These are phyloP conservation scores for Notarius lentiginosus DNA, from an alignment of 2,113 vertebrate species.

Conservation along the genomic window DNA sequence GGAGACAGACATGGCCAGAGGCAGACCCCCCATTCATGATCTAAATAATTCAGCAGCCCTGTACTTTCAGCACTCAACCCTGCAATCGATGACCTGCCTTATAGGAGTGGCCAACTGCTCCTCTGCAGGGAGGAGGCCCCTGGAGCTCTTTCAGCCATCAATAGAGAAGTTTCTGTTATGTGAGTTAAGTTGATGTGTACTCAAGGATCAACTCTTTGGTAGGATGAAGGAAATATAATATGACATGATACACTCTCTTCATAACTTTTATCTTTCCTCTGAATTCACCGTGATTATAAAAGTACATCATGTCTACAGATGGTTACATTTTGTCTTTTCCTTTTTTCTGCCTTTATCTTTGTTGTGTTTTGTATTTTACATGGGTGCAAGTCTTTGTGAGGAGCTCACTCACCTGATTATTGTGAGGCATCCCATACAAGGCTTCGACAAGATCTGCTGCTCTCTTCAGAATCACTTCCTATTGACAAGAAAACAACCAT, in stretches of 20 bases:
- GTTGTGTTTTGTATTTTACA: neutral
- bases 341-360: neutral
- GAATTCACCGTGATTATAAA: neutral
- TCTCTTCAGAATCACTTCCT: slow-evolving; percentile 89
- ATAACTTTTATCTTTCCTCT: neutral
- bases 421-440: slow-evolving; percentile 88
- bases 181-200: slow-evolving; percentile 16
- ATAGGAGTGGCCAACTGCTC: slow-evolving; percentile 34
- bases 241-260: neutral
- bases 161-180: slow-evolving; percentile 25
- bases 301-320: neutral
- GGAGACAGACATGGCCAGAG: slow-evolving; percentile 45
- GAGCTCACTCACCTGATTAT: slow-evolving; percentile 83
- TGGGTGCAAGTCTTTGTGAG: neutral
- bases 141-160: slow-evolving; percentile 27
- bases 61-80: slow-evolving; percentile 49
- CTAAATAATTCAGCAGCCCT: slow-evolving; percentile 53
- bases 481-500: slow-evolving; percentile 43
- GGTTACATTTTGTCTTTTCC: neutral
- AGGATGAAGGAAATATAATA: no score
- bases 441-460: slow-evolving; percentile 89
- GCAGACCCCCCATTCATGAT: slow-evolving; percentile 42
- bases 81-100: slow-evolving; percentile 52
- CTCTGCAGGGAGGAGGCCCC: slow-evolving; percentile 44
- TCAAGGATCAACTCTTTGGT: neutral